Percentiles rank a stretch among this genome's conserved stretches.
phyloP scores from a whole-genome alignment of 2,888 invertebrate genomes.

The Phengaris arion region DNA sequence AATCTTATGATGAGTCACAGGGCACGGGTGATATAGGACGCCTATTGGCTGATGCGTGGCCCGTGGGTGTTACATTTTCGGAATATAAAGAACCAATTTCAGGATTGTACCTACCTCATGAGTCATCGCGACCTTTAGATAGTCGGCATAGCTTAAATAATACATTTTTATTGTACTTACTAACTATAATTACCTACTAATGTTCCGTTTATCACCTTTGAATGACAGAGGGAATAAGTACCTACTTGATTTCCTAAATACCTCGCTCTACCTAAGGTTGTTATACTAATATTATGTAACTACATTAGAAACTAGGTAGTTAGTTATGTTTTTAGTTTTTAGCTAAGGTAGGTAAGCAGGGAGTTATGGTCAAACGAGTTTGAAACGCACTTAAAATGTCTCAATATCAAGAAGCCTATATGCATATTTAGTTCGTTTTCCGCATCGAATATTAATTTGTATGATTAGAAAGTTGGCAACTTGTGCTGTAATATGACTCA shows the following conservation, averaged over 20 bases:
- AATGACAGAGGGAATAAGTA: too few relatives aligned
- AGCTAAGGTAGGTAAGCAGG: too few relatives aligned
- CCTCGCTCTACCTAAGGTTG: too few relatives aligned
- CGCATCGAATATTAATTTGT: conserved; percentile 23
- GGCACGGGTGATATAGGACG: conserved; percentile 35
- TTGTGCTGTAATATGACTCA: conserved; percentile 33
- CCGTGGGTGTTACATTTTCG: conserved; percentile 46
- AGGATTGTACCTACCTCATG: background rate
- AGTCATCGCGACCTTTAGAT: conserved; percentile 3
- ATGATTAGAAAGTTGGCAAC: conserved; percentile 41
- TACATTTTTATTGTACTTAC: too few relatives aligned
- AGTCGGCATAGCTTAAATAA: background rate
- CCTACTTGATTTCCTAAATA: too few relatives aligned
- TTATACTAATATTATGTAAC: too few relatives aligned
- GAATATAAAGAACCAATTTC: conserved; percentile 42
- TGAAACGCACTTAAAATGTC: too few relatives aligned
- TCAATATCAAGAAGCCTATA: background rate
- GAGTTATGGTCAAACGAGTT: too few relatives aligned
- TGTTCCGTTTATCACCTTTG: too few relatives aligned
- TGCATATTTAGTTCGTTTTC: conserved; percentile 30
- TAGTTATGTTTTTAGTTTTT: too few relatives aligned
- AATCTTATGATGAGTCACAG: conserved; percentile 46
- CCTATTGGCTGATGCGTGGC: conserved; percentile 32
- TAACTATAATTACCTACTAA: too few relatives aligned
- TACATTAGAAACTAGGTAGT: too few relatives aligned